These are phyloP conservation scores for Channallabes apus DNA, from an alignment of 2,797 vertebrate genomes.

Conservation along the genomic window DNA sequence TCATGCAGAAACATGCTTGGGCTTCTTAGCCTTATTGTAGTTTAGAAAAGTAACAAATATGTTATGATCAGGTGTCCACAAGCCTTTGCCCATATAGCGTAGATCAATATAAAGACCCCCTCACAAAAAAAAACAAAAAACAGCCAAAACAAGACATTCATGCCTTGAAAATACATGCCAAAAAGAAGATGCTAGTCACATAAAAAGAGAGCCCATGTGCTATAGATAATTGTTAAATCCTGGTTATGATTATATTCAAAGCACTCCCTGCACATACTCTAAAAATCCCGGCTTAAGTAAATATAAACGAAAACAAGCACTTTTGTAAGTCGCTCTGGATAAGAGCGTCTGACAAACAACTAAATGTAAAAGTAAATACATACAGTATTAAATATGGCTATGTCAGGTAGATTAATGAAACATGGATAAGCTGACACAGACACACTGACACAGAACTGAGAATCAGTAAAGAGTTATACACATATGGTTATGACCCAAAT, in stretches of 20 bases:
- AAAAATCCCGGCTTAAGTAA: neutral
- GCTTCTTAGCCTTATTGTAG: neutral
- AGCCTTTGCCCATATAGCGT: neutral
- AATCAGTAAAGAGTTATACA: constrained; percentile 2
- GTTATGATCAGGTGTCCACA: neutral
- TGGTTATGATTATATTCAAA: neutral
- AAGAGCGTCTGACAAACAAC: too few relatives aligned
- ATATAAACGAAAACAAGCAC: too few relatives aligned
- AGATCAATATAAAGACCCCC: neutral
- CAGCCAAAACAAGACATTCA: neutral
- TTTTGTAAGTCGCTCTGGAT: too few relatives aligned
- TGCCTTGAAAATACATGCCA: constrained; percentile 22
- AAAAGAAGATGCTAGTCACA: neutral
- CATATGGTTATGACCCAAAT: neutral
- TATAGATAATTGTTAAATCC: neutral
- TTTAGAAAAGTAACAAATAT: neutral
- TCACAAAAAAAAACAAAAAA: neutral
- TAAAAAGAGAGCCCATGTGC: neutral
- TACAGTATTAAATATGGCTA: neutral
- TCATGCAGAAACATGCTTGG: neutral
- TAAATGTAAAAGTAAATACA: neutral
- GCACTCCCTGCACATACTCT: neutral
- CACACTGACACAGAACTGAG: neutral
- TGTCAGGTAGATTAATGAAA: neutral
- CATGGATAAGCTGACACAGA: neutral